Percentiles rank a stretch among this genome's conserved stretches.
phyloP scores from a whole-genome alignment of 2,888 invertebrate genomes.

The Drosophila pseudotakahashii region DNA sequence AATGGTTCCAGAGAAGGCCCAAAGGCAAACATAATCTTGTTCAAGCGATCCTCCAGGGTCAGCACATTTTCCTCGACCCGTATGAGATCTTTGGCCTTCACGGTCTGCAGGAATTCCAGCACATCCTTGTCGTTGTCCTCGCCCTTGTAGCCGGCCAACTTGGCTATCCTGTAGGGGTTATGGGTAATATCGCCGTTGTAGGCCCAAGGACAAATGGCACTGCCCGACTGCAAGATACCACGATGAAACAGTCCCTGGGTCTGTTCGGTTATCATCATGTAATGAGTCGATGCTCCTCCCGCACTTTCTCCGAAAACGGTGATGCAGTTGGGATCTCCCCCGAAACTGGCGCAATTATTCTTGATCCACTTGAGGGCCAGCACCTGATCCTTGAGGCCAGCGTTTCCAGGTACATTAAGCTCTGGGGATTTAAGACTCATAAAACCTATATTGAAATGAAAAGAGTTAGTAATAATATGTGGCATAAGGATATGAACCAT shows the following conservation, averaged over 20 bases:
- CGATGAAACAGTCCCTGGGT: slow-evolving; percentile 84
- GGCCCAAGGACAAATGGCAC: slow-evolving; percentile 76
- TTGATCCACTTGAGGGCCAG: slow-evolving; percentile 85
- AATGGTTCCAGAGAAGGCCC: slow-evolving; percentile 83
- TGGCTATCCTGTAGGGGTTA: slow-evolving; percentile 78
- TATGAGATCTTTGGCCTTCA: slow-evolving; percentile 77
- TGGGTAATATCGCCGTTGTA: slow-evolving; percentile 61
- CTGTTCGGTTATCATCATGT: slow-evolving; percentile 85
- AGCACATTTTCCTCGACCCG: slow-evolving; percentile 75
- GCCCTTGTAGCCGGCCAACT: slow-evolving; percentile 80
- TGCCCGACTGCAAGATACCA: slow-evolving; percentile 82
- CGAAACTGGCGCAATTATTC: slow-evolving; percentile 85
- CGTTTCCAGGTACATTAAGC: slow-evolving; percentile 85
- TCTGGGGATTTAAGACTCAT: slow-evolving; percentile 84
- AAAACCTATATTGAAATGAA: slow-evolving; percentile 83
- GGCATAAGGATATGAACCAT: neutral
- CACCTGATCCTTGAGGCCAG: slow-evolving; percentile 86
- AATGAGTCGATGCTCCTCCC: slow-evolving; percentile 85
- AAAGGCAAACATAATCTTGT: slow-evolving; percentile 77
- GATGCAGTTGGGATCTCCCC: slow-evolving; percentile 85
- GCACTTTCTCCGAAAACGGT: slow-evolving; percentile 86
- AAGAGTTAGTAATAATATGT: neutral
- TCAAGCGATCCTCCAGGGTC: slow-evolving; percentile 69
- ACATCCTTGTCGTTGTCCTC: slow-evolving; percentile 83
- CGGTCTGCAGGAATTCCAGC: slow-evolving; percentile 80